Evolutionary conservation across 2,113 vertebrate genomes (phyloP), one percentile per base, ranked within the genome.

Genomic region (Centrocercus urophasianus): DNA sequence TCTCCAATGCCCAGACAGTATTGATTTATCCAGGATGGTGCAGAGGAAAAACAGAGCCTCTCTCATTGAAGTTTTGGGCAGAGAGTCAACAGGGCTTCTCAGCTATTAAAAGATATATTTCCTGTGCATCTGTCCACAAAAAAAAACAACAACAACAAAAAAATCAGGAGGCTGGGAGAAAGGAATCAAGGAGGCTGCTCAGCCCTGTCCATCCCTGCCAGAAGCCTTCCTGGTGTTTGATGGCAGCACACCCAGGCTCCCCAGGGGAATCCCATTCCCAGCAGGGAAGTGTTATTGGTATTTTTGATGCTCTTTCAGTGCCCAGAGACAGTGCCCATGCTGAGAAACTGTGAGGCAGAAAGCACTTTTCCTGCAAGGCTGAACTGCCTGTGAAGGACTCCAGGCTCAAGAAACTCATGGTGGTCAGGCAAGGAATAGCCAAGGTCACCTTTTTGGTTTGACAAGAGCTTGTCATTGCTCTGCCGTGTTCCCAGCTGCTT

Each of bases 1-100:
- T 74, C 65, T 78, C 85, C 69, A 57, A 42, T 61, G 76, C 79
- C 76, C 89, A 93, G 94, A 91, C 91, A 42, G 54, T 92, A 96
- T 95, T 90, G 96, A 96, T 97, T 73, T 45, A 38, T 74, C 69
- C 61, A 72, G 64, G 65, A 48, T 61, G 42, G 78, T 67, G 17
- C 21, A 66, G 34, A 16, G 27, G 50, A 43, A 73, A 83, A 64
- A 86, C 52, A 52, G 61, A 93, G 67, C 67, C 75, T 60, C 74
- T 56, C 66, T 38, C 93, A 38, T 5, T 22, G 14, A 11, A 24
- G 38, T 28, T 89, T 88, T 74, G 60, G 89, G 79, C 87, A 91
- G 50, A 27, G 14, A 83, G 67, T 77, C 93, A 96, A 63, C 50
- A 73, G 40, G 52, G 36, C 27, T 81, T 73, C 93, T 93, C 20